Base-by-base conservation (phyloP, 2,888 invertebrate genomes). In the Mantis religiosa region DNA sequence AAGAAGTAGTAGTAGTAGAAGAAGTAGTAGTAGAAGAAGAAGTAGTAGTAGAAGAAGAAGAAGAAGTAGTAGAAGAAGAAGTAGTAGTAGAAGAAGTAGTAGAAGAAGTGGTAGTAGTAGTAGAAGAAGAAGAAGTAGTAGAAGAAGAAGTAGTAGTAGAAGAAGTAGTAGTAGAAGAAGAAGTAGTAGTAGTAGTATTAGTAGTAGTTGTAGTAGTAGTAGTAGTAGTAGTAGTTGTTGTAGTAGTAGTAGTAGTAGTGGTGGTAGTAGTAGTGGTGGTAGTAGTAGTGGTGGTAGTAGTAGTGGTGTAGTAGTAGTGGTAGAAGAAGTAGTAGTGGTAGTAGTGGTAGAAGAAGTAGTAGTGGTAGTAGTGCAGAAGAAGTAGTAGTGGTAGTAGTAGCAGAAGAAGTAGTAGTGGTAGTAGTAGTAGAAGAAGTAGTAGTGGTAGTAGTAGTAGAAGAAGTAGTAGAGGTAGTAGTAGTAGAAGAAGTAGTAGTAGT, bases 151-250 rank as follows among this genome's bases (percentile, higher is more conserved):
- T 41, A 41, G 41, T 41, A 41, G 41, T 41, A 41, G 41, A 8
- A 41, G 41, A 8, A 41, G 41, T 86, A 25, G 15, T 54, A 83
- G 84, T 83, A 83, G 84, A 6, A 83, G 84, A n/a, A 83, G 84
- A n/a, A 83, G n/a, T 83, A 83, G 84, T n/a, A 83, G 84, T 27
- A 83, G n/a, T 83, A 83, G 84, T 27, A 83, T 25, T 8, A 83
- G 84, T 83, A 83, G 84, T 85, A 85, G 85, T 85, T 34, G 28
- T 30, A 85, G 85, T 28, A 86, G 54, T 54, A 86, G 86, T 86
- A n/a, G n/a, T n/a, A n/a, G n/a, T n/a, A 25, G 71, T 25, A 54
- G 86, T 54, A 86, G 86, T 86, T 27, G 86, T 86, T n/a, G 86
- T 15, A 86, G 54, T n/a, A 86, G 71, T 86, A 47, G 86, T 86